phyloP scores from a whole-genome alignment of 2,888 invertebrate species.

The Sinodicranocentrus sp. region DNA sequence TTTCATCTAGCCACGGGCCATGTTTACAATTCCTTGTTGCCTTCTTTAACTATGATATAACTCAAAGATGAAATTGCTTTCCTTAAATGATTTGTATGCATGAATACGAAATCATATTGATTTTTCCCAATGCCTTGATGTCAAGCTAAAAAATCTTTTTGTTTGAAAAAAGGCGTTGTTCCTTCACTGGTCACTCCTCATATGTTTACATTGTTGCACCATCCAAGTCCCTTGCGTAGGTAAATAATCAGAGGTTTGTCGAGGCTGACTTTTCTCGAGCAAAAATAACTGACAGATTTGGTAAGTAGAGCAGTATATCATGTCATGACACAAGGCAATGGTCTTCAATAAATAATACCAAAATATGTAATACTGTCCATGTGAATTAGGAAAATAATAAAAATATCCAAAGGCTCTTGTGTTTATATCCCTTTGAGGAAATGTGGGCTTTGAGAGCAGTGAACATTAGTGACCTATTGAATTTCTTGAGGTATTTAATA shows the following conservation, averaged over 20 bases:
- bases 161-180: slow-evolving; percentile 44
- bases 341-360: background rate
- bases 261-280: background rate
- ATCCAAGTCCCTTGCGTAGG: background rate
- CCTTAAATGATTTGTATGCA: slow-evolving; percentile 23
- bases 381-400: slow-evolving; percentile 1
- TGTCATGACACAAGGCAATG: slow-evolving; percentile 15
- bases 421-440: background rate
- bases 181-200: slow-evolving; percentile 5
- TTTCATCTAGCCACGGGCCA: background rate
- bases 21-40: background rate
- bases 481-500: too few relatives aligned
- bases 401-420: too few relatives aligned
- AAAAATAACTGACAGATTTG: slow-evolving; percentile 38
- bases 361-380: slow-evolving; percentile 5
- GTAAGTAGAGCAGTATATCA: slow-evolving; percentile 46
- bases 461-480: slow-evolving; percentile 1
- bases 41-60: slow-evolving; percentile 1
- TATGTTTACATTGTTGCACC: too few relatives aligned
- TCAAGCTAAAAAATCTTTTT: background rate
- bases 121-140: slow-evolving; percentile 32
- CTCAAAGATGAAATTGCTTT: slow-evolving; percentile 26
- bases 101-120: slow-evolving; percentile 21
- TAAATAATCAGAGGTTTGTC: slow-evolving; percentile 2
- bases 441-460: background rate